phyloP scores from a whole-genome alignment of 2,797 vertebrate species.

The Potorous gilbertii region DNA sequence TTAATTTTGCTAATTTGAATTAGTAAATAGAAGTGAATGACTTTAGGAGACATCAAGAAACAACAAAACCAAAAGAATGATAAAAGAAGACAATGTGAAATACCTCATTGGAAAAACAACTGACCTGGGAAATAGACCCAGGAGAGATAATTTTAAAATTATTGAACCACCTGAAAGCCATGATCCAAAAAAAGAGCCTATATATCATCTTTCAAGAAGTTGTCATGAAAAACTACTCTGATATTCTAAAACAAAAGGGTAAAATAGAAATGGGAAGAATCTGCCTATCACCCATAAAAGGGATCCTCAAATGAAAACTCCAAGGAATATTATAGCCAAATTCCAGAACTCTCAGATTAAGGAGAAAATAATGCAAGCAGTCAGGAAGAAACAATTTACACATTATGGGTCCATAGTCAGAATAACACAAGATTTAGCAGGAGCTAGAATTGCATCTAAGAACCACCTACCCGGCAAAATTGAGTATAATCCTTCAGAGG shows the following conservation, averaged over 20 bases:
- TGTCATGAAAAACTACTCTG: too few species aligned
- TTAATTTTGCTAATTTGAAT: background rate
- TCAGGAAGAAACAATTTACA: background rate
- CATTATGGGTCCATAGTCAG: background rate
- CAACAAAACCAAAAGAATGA: background rate
- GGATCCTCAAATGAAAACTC: background rate
- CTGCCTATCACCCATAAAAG: background rate
- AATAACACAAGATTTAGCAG: background rate
- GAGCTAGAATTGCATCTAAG: background rate
- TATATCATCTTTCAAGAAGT: background rate
- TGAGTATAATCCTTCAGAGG: too few species aligned
- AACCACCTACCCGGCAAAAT: too few species aligned
- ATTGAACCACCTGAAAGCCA: background rate
- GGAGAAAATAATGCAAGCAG: background rate
- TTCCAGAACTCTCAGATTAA: background rate
- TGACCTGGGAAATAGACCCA: background rate
- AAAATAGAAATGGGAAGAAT: background rate
- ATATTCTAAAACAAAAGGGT: background rate
- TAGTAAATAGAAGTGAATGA: background rate
- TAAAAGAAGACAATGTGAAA: background rate
- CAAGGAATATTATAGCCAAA: background rate
- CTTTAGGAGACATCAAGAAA: background rate
- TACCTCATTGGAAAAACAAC: background rate
- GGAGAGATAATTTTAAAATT: background rate
- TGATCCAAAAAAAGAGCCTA: background rate